phyloP scores from a whole-genome alignment of 2,888 invertebrate species.

The Tetramorium bicarinatum region DNA sequence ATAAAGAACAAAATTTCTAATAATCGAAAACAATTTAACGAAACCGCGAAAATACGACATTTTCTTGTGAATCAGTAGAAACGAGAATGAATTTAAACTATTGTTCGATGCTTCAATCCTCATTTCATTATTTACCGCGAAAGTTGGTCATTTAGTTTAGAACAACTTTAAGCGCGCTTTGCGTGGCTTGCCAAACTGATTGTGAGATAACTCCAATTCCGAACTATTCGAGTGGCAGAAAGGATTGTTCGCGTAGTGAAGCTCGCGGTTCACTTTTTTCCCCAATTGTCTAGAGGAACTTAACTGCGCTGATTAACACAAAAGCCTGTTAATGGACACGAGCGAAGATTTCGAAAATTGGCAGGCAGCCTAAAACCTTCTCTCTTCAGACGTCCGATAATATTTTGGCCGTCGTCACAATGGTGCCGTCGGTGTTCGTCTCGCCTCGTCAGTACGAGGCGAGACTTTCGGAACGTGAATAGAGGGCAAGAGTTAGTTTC shows the following conservation, averaged over 20 bases:
- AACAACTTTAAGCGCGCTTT: background rate
- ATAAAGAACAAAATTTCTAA: background rate
- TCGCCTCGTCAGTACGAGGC: constrained; percentile 52
- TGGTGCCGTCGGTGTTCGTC: constrained; percentile 49
- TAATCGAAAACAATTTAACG: background rate
- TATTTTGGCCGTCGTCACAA: constrained; percentile 72
- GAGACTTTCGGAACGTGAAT: constrained; percentile 77
- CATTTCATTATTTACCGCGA: background rate
- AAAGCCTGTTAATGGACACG: background rate
- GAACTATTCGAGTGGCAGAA: background rate
- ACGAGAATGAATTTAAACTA: background rate
- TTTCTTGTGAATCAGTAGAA: background rate
- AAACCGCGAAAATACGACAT: background rate
- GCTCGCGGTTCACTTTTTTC: background rate
- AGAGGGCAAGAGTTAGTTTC: constrained; percentile 72
- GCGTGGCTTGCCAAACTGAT: background rate
- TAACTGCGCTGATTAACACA: background rate
- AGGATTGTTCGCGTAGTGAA: background rate
- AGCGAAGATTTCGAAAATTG: constrained; percentile 62
- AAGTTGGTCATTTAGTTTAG: background rate
- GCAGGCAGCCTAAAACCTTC: constrained; percentile 67
- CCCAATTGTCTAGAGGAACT: background rate
- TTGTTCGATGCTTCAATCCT: background rate
- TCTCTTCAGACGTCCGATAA: constrained; percentile 57
- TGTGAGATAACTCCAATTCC: background rate